A percentile compares a stretch with the other conserved stretches of the same genome.
Evolutionary conservation across 1,140 invertebrate genomes (phyloP).

Genomic region (Theocolax elegans): DNA sequence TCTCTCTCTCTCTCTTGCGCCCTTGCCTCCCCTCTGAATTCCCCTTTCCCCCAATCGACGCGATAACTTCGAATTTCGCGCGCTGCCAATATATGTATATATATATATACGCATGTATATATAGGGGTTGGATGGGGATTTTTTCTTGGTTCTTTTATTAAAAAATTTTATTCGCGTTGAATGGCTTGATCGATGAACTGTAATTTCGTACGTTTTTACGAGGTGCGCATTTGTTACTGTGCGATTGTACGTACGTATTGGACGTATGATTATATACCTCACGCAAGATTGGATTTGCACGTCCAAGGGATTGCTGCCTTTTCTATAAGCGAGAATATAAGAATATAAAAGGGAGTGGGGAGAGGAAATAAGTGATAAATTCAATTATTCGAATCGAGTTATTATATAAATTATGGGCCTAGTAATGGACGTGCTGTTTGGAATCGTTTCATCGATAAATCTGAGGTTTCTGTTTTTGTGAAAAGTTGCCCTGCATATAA

Average conservation of each 20-base stretch:
- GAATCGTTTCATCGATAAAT: conserved; percentile 1
- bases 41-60: no score
- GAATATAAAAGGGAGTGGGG: not conserved
- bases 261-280: conserved; percentile 26
- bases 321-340: not conserved
- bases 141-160: no score
- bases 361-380: conserved; percentile 4
- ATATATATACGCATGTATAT: no score
- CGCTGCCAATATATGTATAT: no score
- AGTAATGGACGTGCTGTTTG: conserved; percentile 5
- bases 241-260: conserved; percentile 4
- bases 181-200: not conserved
- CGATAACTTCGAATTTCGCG: conserved; percentile 36
- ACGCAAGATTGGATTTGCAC: no score
- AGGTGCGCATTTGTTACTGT: conserved; percentile 15
- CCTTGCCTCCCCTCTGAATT: no score
- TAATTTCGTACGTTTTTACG: conserved; percentile 12
- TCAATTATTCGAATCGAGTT: conserved; percentile 34
- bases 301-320: not conserved
- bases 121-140: no score
- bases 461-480: conserved; percentile 2
- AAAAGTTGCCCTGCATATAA: not conserved
- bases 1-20: not conserved
- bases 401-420: not conserved
- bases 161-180: no score